Percentiles rank a stretch among this genome's conserved stretches.
Evolutionary conservation across 2,113 vertebrate genomes (phyloP).

Genomic region (Sylvietta virens): DNA sequence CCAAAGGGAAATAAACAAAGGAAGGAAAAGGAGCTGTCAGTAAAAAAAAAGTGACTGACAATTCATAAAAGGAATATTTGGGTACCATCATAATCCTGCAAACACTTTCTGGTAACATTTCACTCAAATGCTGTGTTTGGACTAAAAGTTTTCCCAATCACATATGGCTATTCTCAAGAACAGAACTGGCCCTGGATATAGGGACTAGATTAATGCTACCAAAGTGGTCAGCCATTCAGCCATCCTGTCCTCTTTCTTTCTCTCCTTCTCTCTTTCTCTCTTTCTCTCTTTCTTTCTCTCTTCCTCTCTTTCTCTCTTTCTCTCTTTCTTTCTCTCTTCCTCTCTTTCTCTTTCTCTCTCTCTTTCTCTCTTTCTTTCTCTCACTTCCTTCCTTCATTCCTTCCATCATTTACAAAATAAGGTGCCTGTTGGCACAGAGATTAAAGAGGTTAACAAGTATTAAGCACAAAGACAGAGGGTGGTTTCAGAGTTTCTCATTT

Average conservation of each 20-base stretch:
- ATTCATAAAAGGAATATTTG: not conserved
- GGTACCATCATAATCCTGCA: not conserved
- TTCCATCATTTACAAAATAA: not conserved
- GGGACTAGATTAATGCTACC: not conserved
- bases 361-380: not conserved
- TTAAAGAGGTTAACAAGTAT: not conserved
- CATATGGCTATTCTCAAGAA: not conserved
- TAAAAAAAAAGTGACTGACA: not conserved
- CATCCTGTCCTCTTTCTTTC: fast-evolving
- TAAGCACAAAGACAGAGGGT: not conserved
- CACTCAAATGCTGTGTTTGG: not conserved
- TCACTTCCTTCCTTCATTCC: too few relatives aligned
- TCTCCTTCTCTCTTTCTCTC: too few relatives aligned
- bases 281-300: too few relatives aligned
- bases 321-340: too few relatives aligned
- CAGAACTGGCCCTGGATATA: not conserved
- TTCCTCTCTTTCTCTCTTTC: too few relatives aligned
- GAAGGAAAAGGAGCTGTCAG: not conserved
- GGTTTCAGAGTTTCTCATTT: not conserved
- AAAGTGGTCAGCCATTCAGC: not conserved
- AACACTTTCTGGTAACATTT: not conserved
- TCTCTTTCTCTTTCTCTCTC: too few relatives aligned
- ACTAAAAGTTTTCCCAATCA: not conserved
- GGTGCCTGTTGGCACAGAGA: not conserved
- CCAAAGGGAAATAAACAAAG: not conserved